Evolutionary conservation across 1,140 invertebrate genomes (phyloP).

Genomic region (Diorhabda carinulata): DNA sequence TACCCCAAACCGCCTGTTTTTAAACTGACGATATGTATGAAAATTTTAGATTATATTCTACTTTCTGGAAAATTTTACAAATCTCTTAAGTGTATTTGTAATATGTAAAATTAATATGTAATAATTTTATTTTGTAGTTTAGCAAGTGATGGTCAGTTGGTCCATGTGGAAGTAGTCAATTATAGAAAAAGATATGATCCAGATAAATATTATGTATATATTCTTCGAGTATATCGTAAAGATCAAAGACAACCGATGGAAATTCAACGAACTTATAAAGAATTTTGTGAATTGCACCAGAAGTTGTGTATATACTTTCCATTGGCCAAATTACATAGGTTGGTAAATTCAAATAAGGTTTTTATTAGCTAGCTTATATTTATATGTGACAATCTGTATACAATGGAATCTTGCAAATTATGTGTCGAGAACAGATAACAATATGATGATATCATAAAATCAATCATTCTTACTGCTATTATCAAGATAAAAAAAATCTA

Average conservation of each 20-base stretch:
- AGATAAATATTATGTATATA: slow-evolving; percentile 98
- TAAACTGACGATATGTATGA: no score
- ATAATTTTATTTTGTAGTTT: slow-evolving; percentile 55
- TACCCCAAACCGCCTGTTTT: no score
- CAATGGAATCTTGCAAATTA: no score
- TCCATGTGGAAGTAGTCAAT: slow-evolving; percentile 78
- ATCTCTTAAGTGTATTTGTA: no score
- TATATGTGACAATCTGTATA: no score
- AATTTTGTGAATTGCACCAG: slow-evolving; percentile 94
- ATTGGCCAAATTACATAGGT: slow-evolving; percentile 80
- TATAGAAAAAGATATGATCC: slow-evolving; percentile 95
- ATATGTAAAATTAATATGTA: not conserved
- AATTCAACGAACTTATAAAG: slow-evolving; percentile 90
- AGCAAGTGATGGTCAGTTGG: slow-evolving; percentile 85
- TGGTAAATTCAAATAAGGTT: slow-evolving; percentile 36
- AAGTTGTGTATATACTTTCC: slow-evolving; percentile 92
- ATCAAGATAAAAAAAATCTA: no score
- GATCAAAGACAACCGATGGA: slow-evolving; percentile 79
- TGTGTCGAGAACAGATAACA: no score
- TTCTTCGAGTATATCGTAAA: slow-evolving; percentile 80
- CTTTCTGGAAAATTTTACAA: no score
- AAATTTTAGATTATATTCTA: no score
- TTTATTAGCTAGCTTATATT: no score
- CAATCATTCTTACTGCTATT: no score
- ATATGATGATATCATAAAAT: no score